These are phyloP conservation scores for Neotoma lepida DNA, from an alignment of 2,113 vertebrate genomes.

Conservation along the genomic window DNA sequence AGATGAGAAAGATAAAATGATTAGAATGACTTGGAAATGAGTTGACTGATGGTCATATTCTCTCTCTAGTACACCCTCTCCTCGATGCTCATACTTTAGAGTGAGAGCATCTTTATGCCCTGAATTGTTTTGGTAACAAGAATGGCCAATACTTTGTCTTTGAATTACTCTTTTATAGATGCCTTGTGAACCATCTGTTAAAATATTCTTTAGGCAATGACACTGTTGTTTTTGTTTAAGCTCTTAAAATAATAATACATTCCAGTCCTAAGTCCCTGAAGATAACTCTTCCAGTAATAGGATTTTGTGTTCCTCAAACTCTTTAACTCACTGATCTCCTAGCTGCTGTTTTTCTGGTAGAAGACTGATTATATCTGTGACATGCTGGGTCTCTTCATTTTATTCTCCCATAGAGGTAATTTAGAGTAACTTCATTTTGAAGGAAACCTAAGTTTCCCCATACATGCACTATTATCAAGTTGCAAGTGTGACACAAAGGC, in stretches of 20 bases:
- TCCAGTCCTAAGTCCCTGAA: conserved; percentile 41
- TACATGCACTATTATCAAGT: neutral
- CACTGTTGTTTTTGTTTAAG: conserved; percentile 56
- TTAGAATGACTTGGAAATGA: no score
- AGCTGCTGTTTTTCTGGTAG: neutral
- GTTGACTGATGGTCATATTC: neutral
- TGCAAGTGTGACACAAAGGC: conserved; percentile 6
- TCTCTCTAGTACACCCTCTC: neutral
- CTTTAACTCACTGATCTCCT: neutral
- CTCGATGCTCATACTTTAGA: neutral
- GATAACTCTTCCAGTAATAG: conserved; percentile 46
- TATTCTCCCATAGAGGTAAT: conserved; percentile 23
- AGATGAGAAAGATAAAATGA: conserved; percentile 9
- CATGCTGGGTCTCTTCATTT: conserved; percentile 33
- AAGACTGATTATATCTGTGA: neutral
- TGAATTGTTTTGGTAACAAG: neutral
- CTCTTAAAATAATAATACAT: conserved; percentile 53
- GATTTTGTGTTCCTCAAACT: conserved; percentile 55
- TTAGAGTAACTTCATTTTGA: conserved; percentile 41
- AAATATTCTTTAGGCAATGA: conserved; percentile 53
- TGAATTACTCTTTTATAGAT: neutral
- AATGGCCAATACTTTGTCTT: conserved; percentile 39
- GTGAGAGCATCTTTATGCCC: neutral
- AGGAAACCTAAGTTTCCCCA: conserved; percentile 42
- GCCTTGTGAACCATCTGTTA: conserved; percentile 14